A percentile compares a stretch with the other conserved stretches of the same genome.
phyloP scores from a whole-genome alignment of 2,888 invertebrate genomes.

The Punctoribates punctum region DNA sequence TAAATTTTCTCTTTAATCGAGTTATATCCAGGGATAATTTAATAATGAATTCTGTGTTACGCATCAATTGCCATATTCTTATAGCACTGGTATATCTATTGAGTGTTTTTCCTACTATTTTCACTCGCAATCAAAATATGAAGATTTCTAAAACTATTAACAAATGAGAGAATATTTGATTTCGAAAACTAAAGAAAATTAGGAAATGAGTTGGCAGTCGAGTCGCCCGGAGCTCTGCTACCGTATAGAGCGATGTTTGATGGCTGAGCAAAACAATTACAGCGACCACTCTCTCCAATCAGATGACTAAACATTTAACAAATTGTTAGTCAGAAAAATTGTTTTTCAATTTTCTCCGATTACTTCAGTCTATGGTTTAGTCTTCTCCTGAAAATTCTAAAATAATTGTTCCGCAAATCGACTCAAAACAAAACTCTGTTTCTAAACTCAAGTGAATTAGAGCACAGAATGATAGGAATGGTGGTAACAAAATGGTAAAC shows the following conservation, averaged over 20 bases:
- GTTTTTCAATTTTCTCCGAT: no score
- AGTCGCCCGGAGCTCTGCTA: background rate
- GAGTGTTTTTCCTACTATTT: no score
- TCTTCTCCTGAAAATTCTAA: background rate
- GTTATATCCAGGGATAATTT: slow-evolving; percentile 17
- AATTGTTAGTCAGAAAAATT: background rate
- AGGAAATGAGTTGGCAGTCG: background rate
- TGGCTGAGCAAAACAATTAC: slow-evolving; percentile 1
- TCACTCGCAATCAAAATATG: no score
- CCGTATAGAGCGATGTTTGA: background rate
- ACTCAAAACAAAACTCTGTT: background rate
- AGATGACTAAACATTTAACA: background rate
- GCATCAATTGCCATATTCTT: background rate
- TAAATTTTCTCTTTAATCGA: slow-evolving; percentile 14
- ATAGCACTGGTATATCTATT: background rate
- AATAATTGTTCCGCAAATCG: background rate
- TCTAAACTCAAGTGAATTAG: no score
- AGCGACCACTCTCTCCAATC: background rate
- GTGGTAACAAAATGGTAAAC: no score
- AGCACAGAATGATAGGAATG: no score
- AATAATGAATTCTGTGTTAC: slow-evolving; percentile 5
- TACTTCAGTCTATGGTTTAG: background rate
- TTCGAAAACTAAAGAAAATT: background rate
- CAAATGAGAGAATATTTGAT: background rate
- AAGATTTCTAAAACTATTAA: slow-evolving; percentile 7